Evolutionary conservation across 2,888 invertebrate species (phyloP).

Genomic region (Apodemia zela): DNA sequence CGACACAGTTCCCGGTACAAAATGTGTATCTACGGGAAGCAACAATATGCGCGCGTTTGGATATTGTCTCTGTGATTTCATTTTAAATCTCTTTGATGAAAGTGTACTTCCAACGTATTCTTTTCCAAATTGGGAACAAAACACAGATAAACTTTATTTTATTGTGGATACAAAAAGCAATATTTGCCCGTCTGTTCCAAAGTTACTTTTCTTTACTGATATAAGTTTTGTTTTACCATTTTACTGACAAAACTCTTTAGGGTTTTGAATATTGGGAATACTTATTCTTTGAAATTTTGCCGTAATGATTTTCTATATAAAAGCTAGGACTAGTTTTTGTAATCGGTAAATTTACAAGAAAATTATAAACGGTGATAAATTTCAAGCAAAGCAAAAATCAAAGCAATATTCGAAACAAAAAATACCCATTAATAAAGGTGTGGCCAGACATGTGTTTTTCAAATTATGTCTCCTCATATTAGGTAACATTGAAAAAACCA

Average conservation of each 20-base stretch:
- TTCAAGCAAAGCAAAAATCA: no score
- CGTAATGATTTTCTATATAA: no score
- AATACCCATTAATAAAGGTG: no score
- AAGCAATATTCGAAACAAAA: no score
- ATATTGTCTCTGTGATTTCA: conserved; percentile 20
- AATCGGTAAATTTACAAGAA: no score
- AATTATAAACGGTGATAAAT: no score
- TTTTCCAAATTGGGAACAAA: conserved; percentile 13
- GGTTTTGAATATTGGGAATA: background rate
- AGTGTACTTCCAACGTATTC: conserved; percentile 8
- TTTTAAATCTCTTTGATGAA: conserved; percentile 14
- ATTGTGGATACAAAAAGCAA: conserved; percentile 10
- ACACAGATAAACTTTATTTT: conserved; percentile 10
- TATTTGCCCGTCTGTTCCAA: conserved; percentile 7
- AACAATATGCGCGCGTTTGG: conserved; percentile 22
- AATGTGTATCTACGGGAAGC: conserved; percentile 20
- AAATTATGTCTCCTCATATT: no score
- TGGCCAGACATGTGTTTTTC: no score
- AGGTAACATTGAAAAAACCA: no score
- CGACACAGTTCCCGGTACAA: conserved; percentile 20
- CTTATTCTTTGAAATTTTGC: no score
- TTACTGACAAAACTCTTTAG: background rate
- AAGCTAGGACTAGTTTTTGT: no score
- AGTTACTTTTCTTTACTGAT: conserved; percentile 3
- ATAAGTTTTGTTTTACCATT: conserved; percentile 8